Evolutionary conservation across 2,797 vertebrate species (phyloP).

Genomic region (Novumbra hubbsi): DNA sequence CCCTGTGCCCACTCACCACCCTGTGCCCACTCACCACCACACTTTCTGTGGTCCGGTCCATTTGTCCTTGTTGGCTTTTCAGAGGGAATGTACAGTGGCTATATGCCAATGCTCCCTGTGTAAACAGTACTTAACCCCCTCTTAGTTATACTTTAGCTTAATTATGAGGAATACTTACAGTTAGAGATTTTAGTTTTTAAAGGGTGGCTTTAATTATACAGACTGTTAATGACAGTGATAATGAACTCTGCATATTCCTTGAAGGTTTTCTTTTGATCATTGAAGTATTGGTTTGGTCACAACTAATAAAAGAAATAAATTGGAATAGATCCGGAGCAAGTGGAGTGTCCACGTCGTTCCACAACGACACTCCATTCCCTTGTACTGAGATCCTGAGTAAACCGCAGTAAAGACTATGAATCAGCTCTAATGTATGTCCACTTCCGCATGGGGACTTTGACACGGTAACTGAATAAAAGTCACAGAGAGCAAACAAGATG

Average conservation of each 20-base stretch:
- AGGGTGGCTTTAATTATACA: background rate
- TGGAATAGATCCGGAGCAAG: background rate
- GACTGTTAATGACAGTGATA: background rate
- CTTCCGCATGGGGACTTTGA: slow-evolving; percentile 32
- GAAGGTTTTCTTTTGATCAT: background rate
- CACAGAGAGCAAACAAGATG: slow-evolving; percentile 32
- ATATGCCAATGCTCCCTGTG: slow-evolving; percentile 54
- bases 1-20: background rate
- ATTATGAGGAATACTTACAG: slow-evolving; percentile 26
- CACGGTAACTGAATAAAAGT: slow-evolving; percentile 42
- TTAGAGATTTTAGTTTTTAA: background rate
- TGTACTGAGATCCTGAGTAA: slow-evolving; percentile 1
- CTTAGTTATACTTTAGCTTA: slow-evolving; percentile 24
- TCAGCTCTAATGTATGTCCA: background rate
- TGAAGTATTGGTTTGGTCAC: background rate
- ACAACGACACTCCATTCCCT: background rate
- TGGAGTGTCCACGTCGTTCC: background rate
- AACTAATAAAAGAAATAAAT: background rate
- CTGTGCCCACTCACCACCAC: slow-evolving; percentile 57
- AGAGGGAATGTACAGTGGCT: slow-evolving; percentile 56
- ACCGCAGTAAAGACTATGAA: background rate
- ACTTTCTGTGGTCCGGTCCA: slow-evolving; percentile 40
- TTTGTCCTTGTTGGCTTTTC: slow-evolving; percentile 55
- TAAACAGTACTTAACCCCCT: slow-evolving; percentile 31
- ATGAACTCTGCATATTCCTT: background rate